A percentile compares a stretch with the other conserved stretches of the same genome.
These are phyloP conservation scores for Bos indicus DNA, from an alignment of 2,113 vertebrate species.

Conservation along the genomic window DNA sequence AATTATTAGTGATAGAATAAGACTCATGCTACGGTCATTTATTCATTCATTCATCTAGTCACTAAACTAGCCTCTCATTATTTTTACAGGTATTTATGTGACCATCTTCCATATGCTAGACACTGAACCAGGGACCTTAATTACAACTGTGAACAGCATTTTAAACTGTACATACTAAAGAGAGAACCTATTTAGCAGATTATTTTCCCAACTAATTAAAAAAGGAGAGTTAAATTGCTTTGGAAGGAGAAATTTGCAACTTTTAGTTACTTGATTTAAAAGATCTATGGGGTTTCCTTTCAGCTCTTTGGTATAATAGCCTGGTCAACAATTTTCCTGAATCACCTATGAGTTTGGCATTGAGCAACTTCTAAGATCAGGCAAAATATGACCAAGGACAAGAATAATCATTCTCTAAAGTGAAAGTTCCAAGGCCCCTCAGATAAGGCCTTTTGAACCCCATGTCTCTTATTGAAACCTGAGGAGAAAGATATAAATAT, in stretches of 20 bases:
- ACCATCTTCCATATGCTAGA: neutral
- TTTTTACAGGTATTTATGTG: neutral
- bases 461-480: neutral
- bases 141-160: neutral
- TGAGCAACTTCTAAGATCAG: neutral
- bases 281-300: neutral
- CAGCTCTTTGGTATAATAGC: neutral
- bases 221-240: neutral
- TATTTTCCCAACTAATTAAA: neutral
- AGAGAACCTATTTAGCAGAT: neutral
- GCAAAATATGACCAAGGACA: neutral
- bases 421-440: neutral
- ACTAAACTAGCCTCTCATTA: neutral
- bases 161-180: neutral
- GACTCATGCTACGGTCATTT: neutral
- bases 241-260: neutral
- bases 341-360: neutral
- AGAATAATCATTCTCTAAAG: neutral
- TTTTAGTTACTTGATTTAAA: neutral
- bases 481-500: neutral
- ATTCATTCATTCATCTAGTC: neutral
- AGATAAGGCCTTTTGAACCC: neutral
- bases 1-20: neutral
- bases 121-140: neutral
- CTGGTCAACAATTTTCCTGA: neutral